Evolutionary conservation across 2,888 invertebrate species (phyloP), one percentile per base, ranked within the genome.

Genomic region (Acleris holmiana): DNA sequence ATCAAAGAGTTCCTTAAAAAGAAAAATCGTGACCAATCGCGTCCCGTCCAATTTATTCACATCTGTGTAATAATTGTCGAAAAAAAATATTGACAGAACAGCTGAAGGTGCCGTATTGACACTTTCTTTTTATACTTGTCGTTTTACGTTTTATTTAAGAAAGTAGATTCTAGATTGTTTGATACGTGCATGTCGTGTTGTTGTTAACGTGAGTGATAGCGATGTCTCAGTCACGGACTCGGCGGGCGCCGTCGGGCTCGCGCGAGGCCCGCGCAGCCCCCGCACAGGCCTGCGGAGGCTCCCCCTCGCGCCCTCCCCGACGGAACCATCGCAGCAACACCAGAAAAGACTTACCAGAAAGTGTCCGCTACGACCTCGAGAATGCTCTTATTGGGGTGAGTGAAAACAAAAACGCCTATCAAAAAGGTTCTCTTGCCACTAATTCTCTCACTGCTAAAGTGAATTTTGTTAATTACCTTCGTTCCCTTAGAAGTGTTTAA

Each of bases 301-400:
- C 29, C 29, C 25, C 25, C 7, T 8, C 29, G 29, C 29, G 29
- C 29, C 8, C 4, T 8, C 8, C 7, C n/a, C 25, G 17, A 15
- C 59, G 75, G 53, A 70, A 56, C 58, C 68, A 69, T 44, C 73
- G 73, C 63, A 84, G 75, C 67, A 82, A 77, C 61, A 82, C 71
- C 72, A 87, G 77, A 70, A 78, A 77, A 70, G 85, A 81, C 69
- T 75, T 88, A 76, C 87, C 91, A 15, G 87, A 84, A 76, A 82
- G 66, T 63, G 66, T 91, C 55, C 86, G 90, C 13, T 82, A 84
- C 67, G 91, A 91, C 63, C 79, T 92, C 73, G 89, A 91, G 69
- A 89, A 86, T 68, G 88, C 91, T 18, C 79, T 92, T 70, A 82
- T 92, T 69, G 79, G 85, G 70, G 91, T 90, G 76, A 85, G 89